These are phyloP conservation scores for Trachelus tabidus DNA, from an alignment of 2,888 invertebrate species.

Conservation along the genomic window DNA sequence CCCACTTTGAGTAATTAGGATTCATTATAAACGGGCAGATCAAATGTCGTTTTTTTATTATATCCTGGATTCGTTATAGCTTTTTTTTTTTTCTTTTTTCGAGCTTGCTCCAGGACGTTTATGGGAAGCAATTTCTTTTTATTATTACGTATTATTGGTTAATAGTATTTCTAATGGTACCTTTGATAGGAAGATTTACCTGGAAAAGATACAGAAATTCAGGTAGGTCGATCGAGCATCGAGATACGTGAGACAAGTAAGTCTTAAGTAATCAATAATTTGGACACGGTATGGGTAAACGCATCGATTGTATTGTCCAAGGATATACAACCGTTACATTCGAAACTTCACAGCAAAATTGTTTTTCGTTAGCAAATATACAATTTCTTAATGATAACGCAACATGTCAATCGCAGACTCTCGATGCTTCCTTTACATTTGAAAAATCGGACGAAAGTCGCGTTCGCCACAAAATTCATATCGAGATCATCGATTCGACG, in stretches of 20 bases:
- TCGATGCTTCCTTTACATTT: neutral
- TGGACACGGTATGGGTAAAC: slow-evolving; percentile 19
- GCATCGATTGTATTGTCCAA: slow-evolving; percentile 44
- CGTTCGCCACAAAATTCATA: neutral
- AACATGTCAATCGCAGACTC: slow-evolving; percentile 5
- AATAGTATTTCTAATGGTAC: neutral
- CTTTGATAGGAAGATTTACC: neutral
- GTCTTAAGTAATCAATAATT: neutral
- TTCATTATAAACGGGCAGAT: neutral
- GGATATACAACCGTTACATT: slow-evolving; percentile 34
- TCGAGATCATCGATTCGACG: neutral
- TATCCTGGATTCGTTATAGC: neutral
- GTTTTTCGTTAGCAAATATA: neutral
- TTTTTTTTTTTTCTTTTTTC: neutral
- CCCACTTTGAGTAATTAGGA: neutral
- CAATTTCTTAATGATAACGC: slow-evolving; percentile 1
- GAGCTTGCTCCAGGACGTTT: neutral
- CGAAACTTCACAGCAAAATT: slow-evolving; percentile 10
- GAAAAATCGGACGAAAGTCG: neutral
- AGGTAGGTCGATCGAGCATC: neutral
- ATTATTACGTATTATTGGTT: neutral
- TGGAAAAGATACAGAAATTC: neutral
- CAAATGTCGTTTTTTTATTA: neutral
- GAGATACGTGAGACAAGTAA: neutral
- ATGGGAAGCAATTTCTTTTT: neutral